Evolutionary conservation across 1,140 invertebrate genomes (phyloP).

Genomic region (Dendrolimus punctatus): DNA sequence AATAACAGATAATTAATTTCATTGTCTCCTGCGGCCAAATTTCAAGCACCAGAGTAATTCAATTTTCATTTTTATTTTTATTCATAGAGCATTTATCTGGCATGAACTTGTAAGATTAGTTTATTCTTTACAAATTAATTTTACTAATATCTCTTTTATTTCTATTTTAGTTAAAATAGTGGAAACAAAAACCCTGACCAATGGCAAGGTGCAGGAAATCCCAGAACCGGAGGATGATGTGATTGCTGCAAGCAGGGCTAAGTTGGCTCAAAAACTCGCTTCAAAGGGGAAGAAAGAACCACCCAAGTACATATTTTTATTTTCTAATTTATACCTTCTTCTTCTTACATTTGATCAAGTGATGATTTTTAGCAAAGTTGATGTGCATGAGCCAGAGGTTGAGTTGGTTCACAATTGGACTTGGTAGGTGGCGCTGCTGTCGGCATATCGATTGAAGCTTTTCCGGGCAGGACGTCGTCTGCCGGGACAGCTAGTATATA

Average conservation of each 20-base stretch:
- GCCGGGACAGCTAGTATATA: too few relatives aligned
- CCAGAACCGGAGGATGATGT: conserved; percentile 73
- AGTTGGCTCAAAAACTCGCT: conserved; percentile 80
- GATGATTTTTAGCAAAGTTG: too few relatives aligned
- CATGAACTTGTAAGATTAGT: neutral
- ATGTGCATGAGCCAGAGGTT: neutral
- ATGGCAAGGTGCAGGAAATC: conserved; percentile 60
- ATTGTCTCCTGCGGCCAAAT: too few relatives aligned
- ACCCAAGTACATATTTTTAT: conserved; percentile 47
- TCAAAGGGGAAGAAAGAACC: conserved; percentile 75
- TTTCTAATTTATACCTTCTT: neutral
- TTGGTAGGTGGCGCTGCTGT: too few relatives aligned
- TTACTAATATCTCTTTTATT: conserved; percentile 2
- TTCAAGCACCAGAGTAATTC: too few relatives aligned
- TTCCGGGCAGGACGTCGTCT: too few relatives aligned
- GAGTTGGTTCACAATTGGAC: neutral
- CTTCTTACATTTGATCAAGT: too few relatives aligned
- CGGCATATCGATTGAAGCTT: too few relatives aligned
- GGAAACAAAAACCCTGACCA: conserved; percentile 68
- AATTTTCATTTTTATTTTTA: too few relatives aligned
- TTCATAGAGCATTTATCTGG: too few relatives aligned
- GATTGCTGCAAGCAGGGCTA: conserved; percentile 79
- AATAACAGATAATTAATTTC: too few relatives aligned
- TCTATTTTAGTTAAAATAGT: conserved; percentile 70
- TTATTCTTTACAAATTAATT: conserved; percentile 1